Evolutionary conservation across 1,140 invertebrate species (phyloP), one percentile per base, ranked within the genome.

Genomic region (Ectropis grisescens): DNA sequence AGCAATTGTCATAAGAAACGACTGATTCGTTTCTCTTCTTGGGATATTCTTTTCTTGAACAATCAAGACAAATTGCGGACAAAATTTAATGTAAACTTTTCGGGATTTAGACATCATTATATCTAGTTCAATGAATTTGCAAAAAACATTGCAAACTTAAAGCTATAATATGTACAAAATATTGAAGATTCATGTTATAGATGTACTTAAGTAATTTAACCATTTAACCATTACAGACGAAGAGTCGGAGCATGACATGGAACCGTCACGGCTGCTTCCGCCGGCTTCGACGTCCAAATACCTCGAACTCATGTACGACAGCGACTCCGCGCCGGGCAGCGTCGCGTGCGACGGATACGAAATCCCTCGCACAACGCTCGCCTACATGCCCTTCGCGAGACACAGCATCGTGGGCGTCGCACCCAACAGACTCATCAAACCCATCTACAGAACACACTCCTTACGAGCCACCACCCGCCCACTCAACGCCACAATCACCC

Each of bases 261-360:
- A 78, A 40, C 66, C 71, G 1, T 76, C 65, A 11, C 58, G 58
- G 2, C 26, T 74, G 9, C 49, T 74, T 1, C 69, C 69, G 14
- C 69, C 69, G 14, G 64, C 58, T 68, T 80, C 51, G 54, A 70
- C 19, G 9, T 85, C 85, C 0, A 87, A 87, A 41, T 88, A 88
- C 54, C 48, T 88, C 3, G 85, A 88, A 47, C 48, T 88, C 23
- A 64, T 87, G 46, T 81, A 85, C 24, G 82, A 84, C 38, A 67
- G 71, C 23, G 65, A 82, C 4, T 54, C 76, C 0, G 41, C 58
- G 8, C n/a, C n/a, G n/a, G n/a, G n/a, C 29, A 68, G 75, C 8
- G 68, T 71, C n/a, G 58, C 74, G 1, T 62, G 65, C 24, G 86
- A 84, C 46, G 86, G 84, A 5, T 89, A 89, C 54, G 87, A 88